Evolutionary conservation across 2,113 vertebrate genomes (phyloP).

Genomic region (Lamprologus tigripictilis): DNA sequence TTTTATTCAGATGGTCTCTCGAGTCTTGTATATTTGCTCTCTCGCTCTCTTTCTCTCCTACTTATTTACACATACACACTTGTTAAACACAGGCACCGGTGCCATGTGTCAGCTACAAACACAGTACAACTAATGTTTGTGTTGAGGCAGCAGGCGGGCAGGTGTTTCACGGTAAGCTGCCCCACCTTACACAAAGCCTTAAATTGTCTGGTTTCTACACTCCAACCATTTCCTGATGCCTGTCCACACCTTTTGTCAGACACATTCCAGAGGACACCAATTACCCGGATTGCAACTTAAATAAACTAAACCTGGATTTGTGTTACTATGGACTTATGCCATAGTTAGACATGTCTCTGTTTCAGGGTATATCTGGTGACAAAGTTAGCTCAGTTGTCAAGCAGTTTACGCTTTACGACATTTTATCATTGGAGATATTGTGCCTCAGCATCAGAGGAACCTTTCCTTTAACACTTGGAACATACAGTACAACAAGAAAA

Average conservation of each 20-base stretch:
- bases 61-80: background rate
- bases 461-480: background rate
- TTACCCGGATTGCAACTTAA: constrained; percentile 22
- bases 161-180: constrained; percentile 41
- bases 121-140: constrained; percentile 51
- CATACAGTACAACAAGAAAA: background rate
- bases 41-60: background rate
- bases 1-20: background rate
- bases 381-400: background rate
- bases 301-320: background rate
- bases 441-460: background rate
- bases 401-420: background rate
- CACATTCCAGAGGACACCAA: constrained; percentile 29
- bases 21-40: background rate
- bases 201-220: constrained; percentile 29
- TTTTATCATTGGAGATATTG: background rate
- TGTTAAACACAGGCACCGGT: constrained; percentile 8
- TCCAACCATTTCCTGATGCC: constrained; percentile 20
- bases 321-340: background rate
- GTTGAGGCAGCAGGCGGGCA: constrained; percentile 36
- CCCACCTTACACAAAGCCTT: constrained; percentile 15
- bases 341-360: background rate
- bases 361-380: background rate
- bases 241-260: constrained; percentile 44
- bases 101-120: constrained; percentile 15